Conservation (phyloP, 1,140 invertebrate genomes). For the Belonocnema kinseyi region DNA sequence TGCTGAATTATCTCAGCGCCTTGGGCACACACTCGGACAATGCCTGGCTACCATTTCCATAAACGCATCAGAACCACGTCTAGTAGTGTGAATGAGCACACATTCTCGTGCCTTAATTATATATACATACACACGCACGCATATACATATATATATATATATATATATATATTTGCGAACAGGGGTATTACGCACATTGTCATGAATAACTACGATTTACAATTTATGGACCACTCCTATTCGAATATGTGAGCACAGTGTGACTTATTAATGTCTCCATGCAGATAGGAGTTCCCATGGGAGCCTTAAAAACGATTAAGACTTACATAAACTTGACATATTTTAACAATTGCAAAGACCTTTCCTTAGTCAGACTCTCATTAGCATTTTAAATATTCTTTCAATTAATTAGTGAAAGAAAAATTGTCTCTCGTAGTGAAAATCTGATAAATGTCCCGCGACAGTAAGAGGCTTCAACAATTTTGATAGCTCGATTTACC, state of each 20-base stretch:
- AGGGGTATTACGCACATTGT: constrained; percentile 12
- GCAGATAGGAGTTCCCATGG: constrained; percentile 60
- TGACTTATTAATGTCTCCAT: constrained; percentile 68
- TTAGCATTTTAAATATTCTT: no score
- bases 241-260: constrained; percentile 42
- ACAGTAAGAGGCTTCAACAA: neutral
- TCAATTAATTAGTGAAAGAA: constrained; percentile 34
- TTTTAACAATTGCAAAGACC: constrained; percentile 59
- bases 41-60: constrained; percentile 63
- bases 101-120: constrained; percentile 5
- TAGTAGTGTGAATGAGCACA: constrained; percentile 52
- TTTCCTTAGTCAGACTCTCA: constrained; percentile 31
- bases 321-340: constrained; percentile 55
- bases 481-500: constrained; percentile 33
- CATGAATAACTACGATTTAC: constrained; percentile 41
- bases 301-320: constrained; percentile 51
- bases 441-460: neutral
- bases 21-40: constrained; percentile 62
- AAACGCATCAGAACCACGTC: constrained; percentile 64
- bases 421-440: constrained; percentile 37
- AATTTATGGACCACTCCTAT: constrained; percentile 41
- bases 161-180: constrained; percentile 34
- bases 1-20: constrained; percentile 59
- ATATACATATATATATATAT: no score
- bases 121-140: no score